A percentile compares a stretch with the other conserved stretches of the same genome.
Evolutionary conservation across 2,113 vertebrate species (phyloP).

Genomic region (Phycodurus eques): DNA sequence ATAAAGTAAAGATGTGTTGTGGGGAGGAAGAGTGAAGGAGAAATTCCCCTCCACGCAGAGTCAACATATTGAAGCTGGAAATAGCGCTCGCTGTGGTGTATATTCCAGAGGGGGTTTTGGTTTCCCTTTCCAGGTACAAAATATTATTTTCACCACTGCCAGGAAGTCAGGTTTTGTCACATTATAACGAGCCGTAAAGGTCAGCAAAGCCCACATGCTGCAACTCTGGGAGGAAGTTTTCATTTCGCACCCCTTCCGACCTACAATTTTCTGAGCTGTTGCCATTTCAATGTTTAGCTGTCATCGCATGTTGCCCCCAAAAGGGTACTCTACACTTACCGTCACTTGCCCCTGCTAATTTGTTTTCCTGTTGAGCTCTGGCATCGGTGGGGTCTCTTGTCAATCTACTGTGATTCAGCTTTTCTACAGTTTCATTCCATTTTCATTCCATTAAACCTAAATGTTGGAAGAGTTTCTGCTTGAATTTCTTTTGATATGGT

Average conservation of each 20-base stretch:
- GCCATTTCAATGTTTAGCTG: constrained; percentile 3
- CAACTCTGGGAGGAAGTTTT: constrained; percentile 1
- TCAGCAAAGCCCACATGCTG: constrained; percentile 6
- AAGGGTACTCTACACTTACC: background rate
- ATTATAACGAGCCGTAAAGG: constrained; percentile 18
- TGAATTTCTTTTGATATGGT: background rate
- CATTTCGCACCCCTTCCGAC: constrained; percentile 9
- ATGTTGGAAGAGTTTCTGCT: background rate
- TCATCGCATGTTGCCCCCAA: background rate
- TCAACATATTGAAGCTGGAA: constrained; percentile 17
- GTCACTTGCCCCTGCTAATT: constrained; percentile 1
- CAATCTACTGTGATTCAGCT: background rate
- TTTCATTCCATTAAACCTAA: too few species aligned
- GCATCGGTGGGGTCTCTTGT: background rate
- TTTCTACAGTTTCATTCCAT: background rate
- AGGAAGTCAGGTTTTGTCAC: constrained; percentile 26
- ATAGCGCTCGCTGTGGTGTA: constrained; percentile 18
- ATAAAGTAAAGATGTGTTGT: constrained; percentile 8
- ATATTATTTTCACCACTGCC: constrained; percentile 28
- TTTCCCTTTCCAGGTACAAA: constrained; percentile 37
- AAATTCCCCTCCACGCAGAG: constrained; percentile 20
- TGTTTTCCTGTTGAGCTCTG: background rate
- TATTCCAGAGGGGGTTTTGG: constrained; percentile 33
- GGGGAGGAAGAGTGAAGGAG: constrained; percentile 9
- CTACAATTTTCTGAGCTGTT: background rate